Base-by-base conservation (phyloP, 2,888 invertebrate species). In the Andrena minutula region DNA sequence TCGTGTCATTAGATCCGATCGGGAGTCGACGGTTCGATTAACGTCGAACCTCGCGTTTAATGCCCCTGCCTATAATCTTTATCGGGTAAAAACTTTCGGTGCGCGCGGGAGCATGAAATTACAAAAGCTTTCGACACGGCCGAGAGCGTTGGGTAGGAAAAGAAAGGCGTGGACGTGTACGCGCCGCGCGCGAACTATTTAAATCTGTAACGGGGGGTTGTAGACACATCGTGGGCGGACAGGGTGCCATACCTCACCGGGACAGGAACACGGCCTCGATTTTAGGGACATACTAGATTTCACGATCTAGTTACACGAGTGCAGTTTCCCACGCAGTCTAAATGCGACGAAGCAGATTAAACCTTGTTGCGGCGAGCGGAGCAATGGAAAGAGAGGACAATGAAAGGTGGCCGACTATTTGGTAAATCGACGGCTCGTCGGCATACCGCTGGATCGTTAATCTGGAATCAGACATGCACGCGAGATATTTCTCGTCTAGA, bases 341-440 rank as follows among this genome's bases (percentile, higher is more conserved):
- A 86, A 89, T 89, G 89, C 84, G 86, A 80, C 89, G 89, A 88
- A 90, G 90, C 86, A 90, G 90, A 90, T 90, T 90, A 89, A 90
- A 90, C 89, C 86, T 86, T 88, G 89, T 89, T 89, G 86, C 83
- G 88, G 89, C 76, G 83, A 84, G 82, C 72, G 60, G 84, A 70
- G 66, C 65, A 80, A 61, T 76, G 84, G 82, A 86, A 84, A 84
- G 88, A 86, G 86, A 81, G 86, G 20, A 8, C 53, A 72, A 85
- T 78, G 75, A 84, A 88, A 88, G 88, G 79, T 69, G 80, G 73
- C 73, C 49, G 73, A 74, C 81, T 75, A 88, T 88, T 82, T 79
- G 76, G 71, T 81, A 69, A 79, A 84, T 76, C 79, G 79, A 78
- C 56, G 53, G 69, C 58, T 47, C 71, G 47, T 28, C n/a, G 26